Evolutionary conservation across 2,888 invertebrate species (phyloP).

Genomic region (Seladonia tumulorum): DNA sequence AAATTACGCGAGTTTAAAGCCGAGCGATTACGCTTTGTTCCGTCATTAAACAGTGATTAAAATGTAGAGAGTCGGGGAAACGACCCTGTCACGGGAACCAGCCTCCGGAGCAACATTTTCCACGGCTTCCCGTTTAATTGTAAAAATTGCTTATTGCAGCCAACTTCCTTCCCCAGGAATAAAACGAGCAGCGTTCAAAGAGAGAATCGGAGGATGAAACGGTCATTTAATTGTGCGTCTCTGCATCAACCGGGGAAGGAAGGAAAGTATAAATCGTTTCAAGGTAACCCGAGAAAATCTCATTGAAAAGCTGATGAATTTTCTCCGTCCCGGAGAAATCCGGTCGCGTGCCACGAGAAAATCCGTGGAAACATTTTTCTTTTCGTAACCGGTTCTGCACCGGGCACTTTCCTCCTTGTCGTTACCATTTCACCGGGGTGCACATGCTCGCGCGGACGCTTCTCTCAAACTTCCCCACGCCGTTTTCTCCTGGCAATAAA

Average conservation of each 20-base stretch:
- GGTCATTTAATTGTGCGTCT: neutral
- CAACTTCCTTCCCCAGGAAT: neutral
- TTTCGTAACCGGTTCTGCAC: constrained; percentile 52
- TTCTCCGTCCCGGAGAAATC: constrained; percentile 52
- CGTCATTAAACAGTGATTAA: too few species aligned
- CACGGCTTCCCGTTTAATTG: neutral
- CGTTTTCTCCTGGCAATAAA: constrained; percentile 47
- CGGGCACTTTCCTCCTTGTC: constrained; percentile 57
- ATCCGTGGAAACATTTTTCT: constrained; percentile 40
- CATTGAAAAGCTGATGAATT: constrained; percentile 23
- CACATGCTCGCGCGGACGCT: neutral
- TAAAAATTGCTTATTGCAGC: neutral
- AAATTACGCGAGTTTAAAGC: too few species aligned
- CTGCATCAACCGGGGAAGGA: neutral
- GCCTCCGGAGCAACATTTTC: too few species aligned
- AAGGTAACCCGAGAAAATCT: constrained; percentile 12
- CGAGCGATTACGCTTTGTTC: too few species aligned
- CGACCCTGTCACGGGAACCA: too few species aligned
- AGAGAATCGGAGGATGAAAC: neutral
- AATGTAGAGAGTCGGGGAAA: too few species aligned
- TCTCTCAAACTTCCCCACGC: constrained; percentile 29
- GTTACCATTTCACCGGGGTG: constrained; percentile 28
- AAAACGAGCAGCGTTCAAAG: neutral
- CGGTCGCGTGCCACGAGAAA: constrained; percentile 49
- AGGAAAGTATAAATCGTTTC: constrained; percentile 18